Conservation (phyloP, 2,888 invertebrate genomes). For the Asteroscopus sphinx region DNA sequence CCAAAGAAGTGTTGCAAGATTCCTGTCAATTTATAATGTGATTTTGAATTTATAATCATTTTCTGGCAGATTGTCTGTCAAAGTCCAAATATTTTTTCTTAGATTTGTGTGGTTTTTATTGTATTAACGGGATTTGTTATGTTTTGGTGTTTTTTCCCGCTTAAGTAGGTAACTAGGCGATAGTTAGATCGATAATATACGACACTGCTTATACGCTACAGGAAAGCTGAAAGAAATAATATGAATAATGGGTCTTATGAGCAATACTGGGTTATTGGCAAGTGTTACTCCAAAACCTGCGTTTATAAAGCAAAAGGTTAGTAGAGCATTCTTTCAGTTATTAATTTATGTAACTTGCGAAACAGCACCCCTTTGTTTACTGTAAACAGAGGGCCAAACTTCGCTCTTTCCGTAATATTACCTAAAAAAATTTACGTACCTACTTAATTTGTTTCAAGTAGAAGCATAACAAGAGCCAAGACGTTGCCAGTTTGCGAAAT, state of each 20-base stretch:
- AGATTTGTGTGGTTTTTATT: background rate
- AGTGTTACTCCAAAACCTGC: conserved; percentile 86
- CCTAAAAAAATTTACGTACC: conserved; percentile 1
- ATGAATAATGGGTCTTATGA: conserved; percentile 88
- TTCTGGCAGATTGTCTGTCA: conserved; percentile 16
- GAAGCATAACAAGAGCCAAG: background rate
- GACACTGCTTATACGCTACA: conserved; percentile 5
- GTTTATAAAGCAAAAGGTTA: conserved; percentile 73
- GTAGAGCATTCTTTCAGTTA: conserved; percentile 29
- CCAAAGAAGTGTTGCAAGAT: background rate
- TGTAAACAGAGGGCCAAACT: conserved; percentile 7
- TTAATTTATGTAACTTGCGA: background rate
- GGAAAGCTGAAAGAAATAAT: conserved; percentile 26
- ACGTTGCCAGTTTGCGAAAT: background rate
- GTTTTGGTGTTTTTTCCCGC: conserved; percentile 37
- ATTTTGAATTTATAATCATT: too few relatives aligned
- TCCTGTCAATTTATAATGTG: background rate
- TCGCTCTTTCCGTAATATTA: background rate
- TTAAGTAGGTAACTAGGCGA: conserved; percentile 69
- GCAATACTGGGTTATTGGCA: conserved; percentile 92
- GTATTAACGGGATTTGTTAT: conserved; percentile 16
- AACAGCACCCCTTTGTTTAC: conserved; percentile 10
- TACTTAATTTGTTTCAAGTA: conserved; percentile 1
- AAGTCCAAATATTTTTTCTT: conserved; percentile 3
- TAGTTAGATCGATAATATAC: conserved; percentile 75